Base-by-base conservation (phyloP, 2,888 invertebrate genomes). In the Thecophora atra region DNA sequence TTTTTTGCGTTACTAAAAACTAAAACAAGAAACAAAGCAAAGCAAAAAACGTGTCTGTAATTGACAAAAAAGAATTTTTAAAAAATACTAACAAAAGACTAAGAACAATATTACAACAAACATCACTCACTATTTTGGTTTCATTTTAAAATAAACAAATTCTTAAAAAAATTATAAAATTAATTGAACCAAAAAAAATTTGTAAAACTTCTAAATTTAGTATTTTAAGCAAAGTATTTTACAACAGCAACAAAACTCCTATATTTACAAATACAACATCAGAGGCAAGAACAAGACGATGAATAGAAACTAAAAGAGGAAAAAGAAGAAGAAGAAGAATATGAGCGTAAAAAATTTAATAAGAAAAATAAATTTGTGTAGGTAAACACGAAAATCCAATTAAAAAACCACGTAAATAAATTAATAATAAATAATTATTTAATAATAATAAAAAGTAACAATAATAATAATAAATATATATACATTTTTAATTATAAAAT, bases 41-140 rank as follows among this genome's bases (percentile, higher is more conserved):
- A 37, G 37, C 37, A 37, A 37, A 19, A 17, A 19, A 52, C 52
- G 17, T 15, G 7, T 52, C 17, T 1, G 11, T 5, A 19, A 17
- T 52, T 51, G 2, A n/a, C 11, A n/a, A 51, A 51, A n/a, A 51
- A 51, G 7, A 56, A 26, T 24, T n/a, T n/a, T n/a, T n/a, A n/a
- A n/a, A n/a, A n/a, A 56, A 56, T 6, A 52, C 6, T n/a, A 24
- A 21, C 13, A 24, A 15, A 6, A 56, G 24, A n/a, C n/a, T 11
- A 56, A 8, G 21, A 26, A 1, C 6, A 56, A 56, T 21, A 56
- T 4, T 21, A 51, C n/a, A 63, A 68, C 11, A 60, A 21, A 68
- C 62, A 63, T 68, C 72, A 68, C 68, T 72, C 72, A 72, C 44
- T 58, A 64, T 64, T 72, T 72, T 64, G 72, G 72, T 72, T 72